Evolutionary conservation across 2,888 invertebrate species (phyloP), one percentile per base, ranked within the genome.

Genomic region (Eilema depressum): DNA sequence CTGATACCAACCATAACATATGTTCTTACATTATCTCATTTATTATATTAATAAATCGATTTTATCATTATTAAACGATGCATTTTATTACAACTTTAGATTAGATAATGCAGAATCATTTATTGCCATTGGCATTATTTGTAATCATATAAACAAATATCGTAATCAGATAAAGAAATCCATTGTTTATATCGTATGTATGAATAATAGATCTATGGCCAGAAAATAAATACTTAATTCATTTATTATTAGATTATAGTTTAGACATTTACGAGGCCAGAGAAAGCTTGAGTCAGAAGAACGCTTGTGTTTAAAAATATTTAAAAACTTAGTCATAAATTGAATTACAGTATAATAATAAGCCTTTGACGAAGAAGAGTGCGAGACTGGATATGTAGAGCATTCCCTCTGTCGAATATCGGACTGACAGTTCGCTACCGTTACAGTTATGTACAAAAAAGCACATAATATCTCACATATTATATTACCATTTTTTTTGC

Each of bases 1-100:
- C 95, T 94, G 83, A 7, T 25, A 47, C 0, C 4, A 26, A 14
- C n/a, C 11, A 37, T 12, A 37, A 37, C 12, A 12, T n/a, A n/a
- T 37, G 12, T 12, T 37, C 33, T 33, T 33, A 33, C 8, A 37
- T 12, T 37, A 37, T 2, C 33, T 11, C 12, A 28, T 28, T 33
- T 11, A 12, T 12, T 37, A 37, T 37, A 41, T 41, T 17, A 3
- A 41, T 41, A 41, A n/a, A 17, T 17, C 41, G 41, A 41, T 41
- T 41, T 26, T 12, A 56, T 41, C 30, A 37, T 30, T 47, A 7
- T 8, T 53, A 4, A 5, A 25, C 3, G 1, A 63, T 63, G 17
- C 41, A 26, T 41, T 63, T 41, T 26, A 63, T 37, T 63, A 25
- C 23, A 25, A 63, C 8, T 17, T 37, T 37, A 25, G 41, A 41